Evolutionary conservation across 2,113 vertebrate genomes (phyloP), one percentile per base, ranked within the genome.

Genomic region (Dicentrarchus labrax): DNA sequence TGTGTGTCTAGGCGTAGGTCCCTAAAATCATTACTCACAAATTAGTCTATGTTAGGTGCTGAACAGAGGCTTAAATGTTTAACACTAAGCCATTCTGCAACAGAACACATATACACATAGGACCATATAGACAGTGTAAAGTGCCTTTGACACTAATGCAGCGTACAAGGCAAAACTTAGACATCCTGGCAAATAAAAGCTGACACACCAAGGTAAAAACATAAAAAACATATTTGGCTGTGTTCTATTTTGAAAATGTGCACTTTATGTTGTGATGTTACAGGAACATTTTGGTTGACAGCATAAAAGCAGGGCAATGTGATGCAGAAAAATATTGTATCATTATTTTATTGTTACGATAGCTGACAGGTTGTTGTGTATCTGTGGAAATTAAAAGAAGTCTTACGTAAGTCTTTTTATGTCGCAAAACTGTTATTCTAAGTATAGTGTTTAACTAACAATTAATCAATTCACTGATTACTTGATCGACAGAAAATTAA

Each of bases 21-120:
- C 60, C 62, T 78, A 59, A 76, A 87, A 74, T 67, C 61, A 59
- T 24, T 62, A 13, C 70, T 79, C 21, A 51, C 39, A 90, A 76
- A 90, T 84, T n/a, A 67, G 39, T 21, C n/a, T 6, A 45, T 16
- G 45, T 77, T 57, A 62, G 36, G 12, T 1, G 36, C 62, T 57
- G 48, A 76, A 60, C 65, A n/a, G 54, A 36, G 15, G 41, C 61
- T 65, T 47, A 76, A 78, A 80, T 74, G 84, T 85, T 82, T 53
- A 88, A 82, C 78, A 76, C 68, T 75, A 45, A 85, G 22, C 11
- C 21, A 39, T 75, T 74, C 61, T 69, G 41, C 43, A 74, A 72
- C 61, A 57, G 48, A 24, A 50, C 60, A 68, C 54, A 83, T 1
- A 50, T 7, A 84, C 43, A 62, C 21, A 65, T 4, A 57, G 15